phyloP scores from a whole-genome alignment of 2,797 vertebrate genomes.

The Agapornis canus region DNA sequence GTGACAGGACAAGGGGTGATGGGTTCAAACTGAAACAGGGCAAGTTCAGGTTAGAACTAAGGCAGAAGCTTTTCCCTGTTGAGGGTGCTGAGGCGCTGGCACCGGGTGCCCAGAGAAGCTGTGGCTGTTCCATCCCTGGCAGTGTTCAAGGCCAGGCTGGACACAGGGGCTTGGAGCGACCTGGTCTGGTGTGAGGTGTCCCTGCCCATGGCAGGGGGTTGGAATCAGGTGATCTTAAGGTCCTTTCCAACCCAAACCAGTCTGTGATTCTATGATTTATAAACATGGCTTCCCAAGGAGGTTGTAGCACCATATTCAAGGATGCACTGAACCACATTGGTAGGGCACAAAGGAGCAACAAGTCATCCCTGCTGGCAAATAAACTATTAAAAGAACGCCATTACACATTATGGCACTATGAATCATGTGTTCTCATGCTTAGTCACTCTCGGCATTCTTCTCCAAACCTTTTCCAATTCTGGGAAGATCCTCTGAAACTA shows the following conservation, averaged over 20 bases:
- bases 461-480: not conserved
- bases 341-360: not conserved
- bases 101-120: no score
- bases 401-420: not conserved
- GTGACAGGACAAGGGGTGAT: no score
- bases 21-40: no score
- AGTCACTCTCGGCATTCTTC: not conserved
- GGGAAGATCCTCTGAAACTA: not conserved
- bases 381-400: not conserved
- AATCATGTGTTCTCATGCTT: not conserved
- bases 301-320: not conserved
- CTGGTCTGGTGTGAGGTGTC: not conserved
- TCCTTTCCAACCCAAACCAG: not conserved
- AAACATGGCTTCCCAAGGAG: not conserved
- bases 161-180: not conserved
- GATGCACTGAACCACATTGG: not conserved
- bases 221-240: not conserved
- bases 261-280: not conserved
- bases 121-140: no score
- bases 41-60: no score
- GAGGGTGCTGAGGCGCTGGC: no score
- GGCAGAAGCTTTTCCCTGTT: no score
- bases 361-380: not conserved
- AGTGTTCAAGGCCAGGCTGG: not conserved
- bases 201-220: not conserved